Evolutionary conservation across 2,113 vertebrate species (phyloP).

Genomic region (Syrmaticus mikado): DNA sequence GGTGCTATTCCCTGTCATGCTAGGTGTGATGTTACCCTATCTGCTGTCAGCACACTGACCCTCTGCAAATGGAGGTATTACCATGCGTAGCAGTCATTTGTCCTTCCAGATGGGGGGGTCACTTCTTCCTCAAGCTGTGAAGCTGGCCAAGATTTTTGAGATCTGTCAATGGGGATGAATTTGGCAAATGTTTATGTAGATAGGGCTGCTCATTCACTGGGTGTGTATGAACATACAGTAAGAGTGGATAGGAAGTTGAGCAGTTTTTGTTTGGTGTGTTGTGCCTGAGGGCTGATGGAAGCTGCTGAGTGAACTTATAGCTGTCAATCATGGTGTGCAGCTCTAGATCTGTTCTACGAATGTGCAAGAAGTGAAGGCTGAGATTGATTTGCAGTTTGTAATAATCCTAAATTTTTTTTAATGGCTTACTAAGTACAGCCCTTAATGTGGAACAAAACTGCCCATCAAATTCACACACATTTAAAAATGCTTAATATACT

Average conservation of each 20-base stretch:
- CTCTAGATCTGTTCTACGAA: background rate
- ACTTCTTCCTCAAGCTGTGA: background rate
- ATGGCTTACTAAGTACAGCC: background rate
- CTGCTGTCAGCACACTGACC: background rate
- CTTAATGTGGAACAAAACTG: background rate
- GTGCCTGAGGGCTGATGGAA: background rate
- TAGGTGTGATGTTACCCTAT: background rate
- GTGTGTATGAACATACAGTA: background rate
- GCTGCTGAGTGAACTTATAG: background rate
- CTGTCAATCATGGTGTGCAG: background rate
- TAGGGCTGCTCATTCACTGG: background rate
- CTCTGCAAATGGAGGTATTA: background rate
- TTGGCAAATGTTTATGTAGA: rapidly evolving
- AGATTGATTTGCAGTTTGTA: background rate
- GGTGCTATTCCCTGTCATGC: background rate
- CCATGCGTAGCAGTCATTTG: background rate
- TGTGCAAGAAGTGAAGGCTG: background rate
- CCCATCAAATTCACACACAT: rapidly evolving
- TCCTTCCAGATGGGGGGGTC: background rate
- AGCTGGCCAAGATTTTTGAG: background rate
- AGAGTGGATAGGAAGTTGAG: background rate
- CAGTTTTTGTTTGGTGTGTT: background rate
- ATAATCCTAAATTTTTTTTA: background rate
- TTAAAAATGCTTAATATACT: background rate
- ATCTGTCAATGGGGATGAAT: rapidly evolving